Conservation (phyloP, 2,113 vertebrate genomes). For the Hemicordylus capensis region DNA sequence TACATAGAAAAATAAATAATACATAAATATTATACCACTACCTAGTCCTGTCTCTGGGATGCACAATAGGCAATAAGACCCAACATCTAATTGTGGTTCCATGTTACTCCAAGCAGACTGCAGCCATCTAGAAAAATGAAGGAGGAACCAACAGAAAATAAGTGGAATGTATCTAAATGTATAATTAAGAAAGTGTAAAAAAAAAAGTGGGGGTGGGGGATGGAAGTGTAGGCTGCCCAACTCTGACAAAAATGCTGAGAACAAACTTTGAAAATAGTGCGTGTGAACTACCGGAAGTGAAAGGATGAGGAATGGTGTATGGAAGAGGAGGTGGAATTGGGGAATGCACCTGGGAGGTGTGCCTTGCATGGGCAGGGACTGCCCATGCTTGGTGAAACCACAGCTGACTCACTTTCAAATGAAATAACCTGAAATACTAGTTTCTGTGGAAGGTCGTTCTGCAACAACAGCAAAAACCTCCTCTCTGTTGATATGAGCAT, state of each 20-base stretch:
- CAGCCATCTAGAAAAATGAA: background rate
- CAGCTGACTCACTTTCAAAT: background rate
- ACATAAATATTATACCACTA: too few species aligned
- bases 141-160: background rate
- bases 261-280: background rate
- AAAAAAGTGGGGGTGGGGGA: too few species aligned
- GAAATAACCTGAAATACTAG: background rate
- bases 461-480: background rate
- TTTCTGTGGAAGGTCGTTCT: background rate
- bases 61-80: too few species aligned
- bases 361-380: background rate
- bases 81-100: background rate
- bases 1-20: too few species aligned
- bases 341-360: too few species aligned
- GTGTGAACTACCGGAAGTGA: background rate
- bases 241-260: background rate
- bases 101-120: background rate
- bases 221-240: background rate
- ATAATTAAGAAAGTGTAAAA: background rate
- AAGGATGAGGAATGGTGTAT: background rate
- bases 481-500: background rate
- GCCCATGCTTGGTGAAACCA: background rate
- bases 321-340: background rate
- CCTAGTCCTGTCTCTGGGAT: background rate
- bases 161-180: background rate